A percentile compares a stretch with the other conserved stretches of the same genome.
Evolutionary conservation across 92 coral and sea anemone genomes (phyloP).

Genomic region (Palythoa grandis): DNA sequence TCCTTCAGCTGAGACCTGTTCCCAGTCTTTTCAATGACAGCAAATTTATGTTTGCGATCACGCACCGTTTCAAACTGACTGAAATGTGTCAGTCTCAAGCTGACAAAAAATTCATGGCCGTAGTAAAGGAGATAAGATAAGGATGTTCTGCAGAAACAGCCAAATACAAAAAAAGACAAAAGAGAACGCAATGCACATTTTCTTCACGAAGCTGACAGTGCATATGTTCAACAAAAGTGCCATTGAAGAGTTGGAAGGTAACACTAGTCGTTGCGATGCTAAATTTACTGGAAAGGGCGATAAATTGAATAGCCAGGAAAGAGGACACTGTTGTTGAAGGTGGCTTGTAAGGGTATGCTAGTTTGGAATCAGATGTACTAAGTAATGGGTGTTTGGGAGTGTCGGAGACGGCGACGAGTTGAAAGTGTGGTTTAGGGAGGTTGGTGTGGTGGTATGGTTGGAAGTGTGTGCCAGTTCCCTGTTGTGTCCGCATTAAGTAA

Average conservation of each 20-base stretch:
- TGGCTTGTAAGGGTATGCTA: conserved; percentile 30
- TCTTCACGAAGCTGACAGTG: conserved; percentile 17
- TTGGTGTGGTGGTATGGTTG: conserved; percentile 6
- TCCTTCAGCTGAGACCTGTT: conserved; percentile 54
- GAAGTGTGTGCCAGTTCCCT: conserved; percentile 2
- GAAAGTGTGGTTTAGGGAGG: neutral
- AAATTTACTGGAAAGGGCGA: conserved; percentile 4
- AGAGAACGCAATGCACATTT: conserved; percentile 38
- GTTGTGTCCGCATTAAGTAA: conserved; percentile 38
- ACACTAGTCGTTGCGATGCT: conserved; percentile 3
- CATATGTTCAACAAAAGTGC: conserved; percentile 27
- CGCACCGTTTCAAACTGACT: conserved; percentile 43
- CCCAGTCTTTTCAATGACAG: conserved; percentile 59
- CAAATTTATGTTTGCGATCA: conserved; percentile 48
- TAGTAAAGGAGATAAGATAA: conserved; percentile 23
- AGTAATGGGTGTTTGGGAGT: conserved; percentile 36
- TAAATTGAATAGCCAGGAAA: conserved; percentile 41
- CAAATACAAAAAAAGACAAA: conserved; percentile 6
- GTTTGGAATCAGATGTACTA: conserved; percentile 23
- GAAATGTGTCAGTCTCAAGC: conserved; percentile 31
- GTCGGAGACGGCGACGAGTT: neutral
- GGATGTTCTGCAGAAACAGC: conserved; percentile 32
- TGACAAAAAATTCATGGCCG: conserved; percentile 7
- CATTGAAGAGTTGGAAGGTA: conserved; percentile 31
- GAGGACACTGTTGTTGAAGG: conserved; percentile 23